A percentile compares a stretch with the other conserved stretches of the same genome.
Evolutionary conservation across 2,888 invertebrate genomes (phyloP).

Genomic region (Yponomeuta evonymella): DNA sequence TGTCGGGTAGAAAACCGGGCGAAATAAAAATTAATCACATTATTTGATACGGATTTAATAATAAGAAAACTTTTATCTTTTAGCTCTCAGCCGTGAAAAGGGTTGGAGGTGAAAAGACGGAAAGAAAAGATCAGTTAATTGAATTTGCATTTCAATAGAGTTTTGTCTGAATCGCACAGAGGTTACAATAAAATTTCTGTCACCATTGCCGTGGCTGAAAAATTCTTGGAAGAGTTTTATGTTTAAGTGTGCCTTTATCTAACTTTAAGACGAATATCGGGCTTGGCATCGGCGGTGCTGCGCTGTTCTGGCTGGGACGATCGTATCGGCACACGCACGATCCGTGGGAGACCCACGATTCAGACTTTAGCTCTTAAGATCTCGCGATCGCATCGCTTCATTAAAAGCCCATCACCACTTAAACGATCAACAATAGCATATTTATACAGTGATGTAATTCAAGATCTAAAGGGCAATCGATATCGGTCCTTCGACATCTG

Average conservation of each 20-base stretch:
- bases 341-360: slow-evolving; percentile 57
- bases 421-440: slow-evolving; percentile 26
- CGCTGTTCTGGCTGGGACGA: neutral
- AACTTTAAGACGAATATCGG: neutral
- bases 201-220: slow-evolving; percentile 55
- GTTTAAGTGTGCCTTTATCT: slow-evolving; percentile 40
- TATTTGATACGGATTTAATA: slow-evolving; percentile 2
- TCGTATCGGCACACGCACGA: slow-evolving; percentile 35
- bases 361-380: slow-evolving; percentile 49
- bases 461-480: slow-evolving; percentile 30
- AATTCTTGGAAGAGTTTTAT: slow-evolving; percentile 60
- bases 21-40: slow-evolving; percentile 1
- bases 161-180: slow-evolving; percentile 54
- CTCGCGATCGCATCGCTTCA: slow-evolving; percentile 21
- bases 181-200: slow-evolving; percentile 62
- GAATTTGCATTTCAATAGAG: slow-evolving; percentile 53
- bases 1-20: neutral
- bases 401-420: slow-evolving; percentile 19
- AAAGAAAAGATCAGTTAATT: slow-evolving; percentile 53
- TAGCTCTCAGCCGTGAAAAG: slow-evolving; percentile 3
- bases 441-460: neutral
- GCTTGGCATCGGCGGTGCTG: neutral
- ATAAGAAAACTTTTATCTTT: slow-evolving; percentile 14
- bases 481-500: slow-evolving; percentile 46
- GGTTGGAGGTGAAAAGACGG: slow-evolving; percentile 7